Evolutionary conservation across 2,113 vertebrate genomes (phyloP), one percentile per base, ranked within the genome.

Genomic region (Oncorhynchus mykiss): DNA sequence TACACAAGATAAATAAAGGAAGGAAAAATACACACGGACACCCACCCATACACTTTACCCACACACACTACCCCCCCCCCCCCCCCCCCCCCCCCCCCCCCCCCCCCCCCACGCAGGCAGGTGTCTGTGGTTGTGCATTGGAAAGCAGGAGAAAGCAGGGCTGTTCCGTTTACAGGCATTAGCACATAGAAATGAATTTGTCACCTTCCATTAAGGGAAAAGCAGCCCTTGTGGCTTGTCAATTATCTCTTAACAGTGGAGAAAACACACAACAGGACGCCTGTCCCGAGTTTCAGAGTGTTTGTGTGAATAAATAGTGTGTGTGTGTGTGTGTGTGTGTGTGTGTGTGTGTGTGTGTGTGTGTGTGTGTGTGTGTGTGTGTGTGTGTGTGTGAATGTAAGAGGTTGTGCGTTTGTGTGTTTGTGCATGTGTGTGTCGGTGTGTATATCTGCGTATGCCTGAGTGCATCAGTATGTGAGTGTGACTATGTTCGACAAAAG

Each of bases 131-230:
- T 34, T 68, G 18, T 34, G 22, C 22, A n/a, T n/a, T 22, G 62
- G 24, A 66, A 48, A 24, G 77, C 74, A 78, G 78, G 89, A 79
- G 79, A 78, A 76, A 86, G 78, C 82, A 83, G 85, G 84, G 80
- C 86, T 86, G 80, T 88, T 92, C 86, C 88, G 92, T 92, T 93
- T 91, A 86, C 88, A 87, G 85, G 88, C 88, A 91, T 92, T 92
- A 92, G 85, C 83, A 88, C 82, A 60, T 88, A 88, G 84, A 89
- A 88, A 92, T 92, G 91, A 91, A 93, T 93, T 92, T 91, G 89
- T 91, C 91, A 91, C 83, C 87, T 91, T 91, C 89, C 91, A 93
- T 93, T 93, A 92, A 84, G 85, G 74, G 76, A 80, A 84, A 87
- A 90, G 87, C 85, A 66, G 86, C 85, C 75, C 77, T 85, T 82